Base-by-base conservation (phyloP, 2,113 vertebrate species). In the Lophotis ruficrista region DNA sequence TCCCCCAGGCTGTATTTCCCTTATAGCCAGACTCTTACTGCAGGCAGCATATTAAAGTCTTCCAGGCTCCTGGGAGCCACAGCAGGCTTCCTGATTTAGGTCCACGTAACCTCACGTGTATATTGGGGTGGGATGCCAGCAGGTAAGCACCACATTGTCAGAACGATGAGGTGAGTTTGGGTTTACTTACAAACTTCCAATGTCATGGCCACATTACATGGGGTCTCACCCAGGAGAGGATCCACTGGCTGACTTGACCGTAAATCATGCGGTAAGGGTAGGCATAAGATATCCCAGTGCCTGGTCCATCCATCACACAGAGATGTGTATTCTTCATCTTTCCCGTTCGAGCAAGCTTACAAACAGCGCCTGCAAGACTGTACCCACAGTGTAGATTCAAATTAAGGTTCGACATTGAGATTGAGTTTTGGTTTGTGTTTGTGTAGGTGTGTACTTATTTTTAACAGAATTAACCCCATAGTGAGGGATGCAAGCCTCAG, bases 161-260 rank as follows among this genome's bases (percentile, higher is more conserved):
- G 64, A 66, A 60, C 0, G 17, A 47, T 11, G 43, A 50, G 24
- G 12, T 38, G 24, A 33, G 15, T 48, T 64, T 60, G 60, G 53
- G 30, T 12, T 45, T 80, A 4, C 33, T 51, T 30, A 35, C 7
- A 56, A 14, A 20, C 45, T 58, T 82, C 12, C 0, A 9, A 24
- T 56, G 25, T 35, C 6, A 8, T 47, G 83, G 30, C 10, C 14
- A 12, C 3, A 1, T 21, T 35, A 48, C 0, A 0, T 35, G 35
- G 2, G 30, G 12, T 24, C 19, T 86, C 37, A 33, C 5, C 18
- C 16, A 24, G 30, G 13, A 43, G 7, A 9, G 7, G 28, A 76
- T 23, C 12, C 9, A 20, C 56, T 79, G 35, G 9, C 38, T 57
- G 38, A 33, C 14, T 12, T 21, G 7, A 37, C 8, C 35, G 25